Base-by-base conservation (phyloP, 2,888 invertebrate genomes). In the Catonia carolina region DNA sequence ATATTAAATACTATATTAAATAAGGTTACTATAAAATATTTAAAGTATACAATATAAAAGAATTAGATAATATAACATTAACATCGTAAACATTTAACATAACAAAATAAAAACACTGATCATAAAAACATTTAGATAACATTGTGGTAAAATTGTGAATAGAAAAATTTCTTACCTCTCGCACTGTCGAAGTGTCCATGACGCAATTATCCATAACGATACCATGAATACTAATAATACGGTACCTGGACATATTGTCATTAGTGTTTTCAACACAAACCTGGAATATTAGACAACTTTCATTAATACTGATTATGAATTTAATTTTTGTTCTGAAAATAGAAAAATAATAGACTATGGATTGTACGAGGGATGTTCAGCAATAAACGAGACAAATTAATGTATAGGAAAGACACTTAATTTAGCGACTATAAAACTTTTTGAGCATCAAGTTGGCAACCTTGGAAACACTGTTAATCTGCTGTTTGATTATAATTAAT, bases 211-310 rank as follows among this genome's bases (percentile, higher is more conserved):
- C 99, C 99, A 99, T 62, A 99, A 79, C 7, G 97, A 96, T 64
- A 98, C 94, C 91, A 99, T 99, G 81, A 99, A 97, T 66, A 98
- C 97, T 70, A 99, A 81, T 69, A 99, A 83, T 68, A 99, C 97
- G 63, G 85, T 97, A 75, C 85, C 98, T 55, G 99, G 99, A 76
- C 98, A 99, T 74, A 99, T 97, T 73, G 99, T 99, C 99, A 99
- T 99, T 68, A 99, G 81, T 62, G 99, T 99, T 78, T 96, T 96
- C 71, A 96, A 81, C 70, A 96, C 94, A 77, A 92, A 92, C 73
- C 84, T 77, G 81, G 20, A 64, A 65, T 37, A 22, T 55, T 1
- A 36, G n/a, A 37, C 39, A 31, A 20, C 50, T 72, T 85, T 85
- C n/a, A n/a, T n/a, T n/a, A n/a, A n/a, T n/a, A n/a, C n/a, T n/a